A percentile compares a stretch with the other conserved stretches of the same genome.
Evolutionary conservation across 2,797 vertebrate genomes (phyloP).

Genomic region (Tragopan temminckii): DNA sequence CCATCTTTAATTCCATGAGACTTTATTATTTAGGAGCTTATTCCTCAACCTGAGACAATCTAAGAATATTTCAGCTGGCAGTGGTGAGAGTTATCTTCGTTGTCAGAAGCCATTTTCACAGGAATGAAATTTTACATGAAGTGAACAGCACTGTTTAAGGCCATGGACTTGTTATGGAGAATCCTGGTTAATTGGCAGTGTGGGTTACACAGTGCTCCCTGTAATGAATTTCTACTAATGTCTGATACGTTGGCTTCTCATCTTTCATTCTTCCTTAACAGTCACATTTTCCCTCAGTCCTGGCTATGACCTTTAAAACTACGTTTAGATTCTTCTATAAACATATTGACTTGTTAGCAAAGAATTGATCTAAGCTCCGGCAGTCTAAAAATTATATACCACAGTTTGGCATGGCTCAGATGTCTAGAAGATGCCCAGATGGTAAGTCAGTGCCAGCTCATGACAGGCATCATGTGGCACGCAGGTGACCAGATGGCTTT

Average conservation of each 20-base stretch:
- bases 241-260: not conserved
- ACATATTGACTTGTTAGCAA: not conserved
- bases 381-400: not conserved
- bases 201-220: not conserved
- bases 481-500: not conserved
- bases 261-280: not conserved
- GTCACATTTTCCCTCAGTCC: not conserved
- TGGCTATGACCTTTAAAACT: not conserved
- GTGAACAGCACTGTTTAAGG: not conserved
- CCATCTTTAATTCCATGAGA: not conserved
- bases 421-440: not conserved
- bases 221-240: not conserved
- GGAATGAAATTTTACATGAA: not conserved
- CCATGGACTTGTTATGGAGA: not conserved
- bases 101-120: not conserved
- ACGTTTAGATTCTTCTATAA: not conserved
- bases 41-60: not conserved
- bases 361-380: not conserved
- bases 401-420: not conserved
- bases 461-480: not conserved
- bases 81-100: not conserved
- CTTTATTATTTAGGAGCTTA: not conserved
- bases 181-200: not conserved
- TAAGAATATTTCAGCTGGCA: not conserved
- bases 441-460: not conserved